A percentile compares a stretch with the other conserved stretches of the same genome.
phyloP scores from a whole-genome alignment of 1,140 invertebrate species.

The Aphaenogaster ashmeadi region DNA sequence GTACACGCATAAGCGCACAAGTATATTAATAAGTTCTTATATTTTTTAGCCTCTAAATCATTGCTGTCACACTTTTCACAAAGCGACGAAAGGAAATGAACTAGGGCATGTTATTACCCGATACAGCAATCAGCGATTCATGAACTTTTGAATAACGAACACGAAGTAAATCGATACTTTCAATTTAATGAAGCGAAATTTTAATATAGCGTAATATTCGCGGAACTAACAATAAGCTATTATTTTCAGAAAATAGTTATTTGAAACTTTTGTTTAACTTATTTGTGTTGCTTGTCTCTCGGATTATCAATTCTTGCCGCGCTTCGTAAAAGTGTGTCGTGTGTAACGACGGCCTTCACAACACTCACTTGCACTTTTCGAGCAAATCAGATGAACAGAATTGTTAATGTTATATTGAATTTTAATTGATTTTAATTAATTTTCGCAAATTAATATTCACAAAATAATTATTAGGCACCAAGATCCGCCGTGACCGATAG shows the following conservation, averaged over 20 bases:
- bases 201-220: neutral
- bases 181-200: slow-evolving; percentile 18
- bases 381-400: neutral
- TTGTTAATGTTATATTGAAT: neutral
- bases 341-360: neutral
- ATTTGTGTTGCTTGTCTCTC: neutral
- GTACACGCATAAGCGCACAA: neutral
- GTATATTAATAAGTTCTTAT: neutral
- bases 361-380: neutral
- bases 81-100: neutral
- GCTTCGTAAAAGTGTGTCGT: slow-evolving; percentile 1
- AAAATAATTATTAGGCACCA: no score
- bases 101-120: neutral
- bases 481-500: no score
- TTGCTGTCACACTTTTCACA: neutral
- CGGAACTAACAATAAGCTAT: neutral
- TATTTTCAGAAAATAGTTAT: slow-evolving; percentile 11
- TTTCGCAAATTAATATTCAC: neutral
- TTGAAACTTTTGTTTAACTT: neutral
- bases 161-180: neutral
- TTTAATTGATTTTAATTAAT: neutral
- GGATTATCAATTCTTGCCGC: slow-evolving; percentile 27
- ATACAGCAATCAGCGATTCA: neutral
- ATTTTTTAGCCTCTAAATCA: neutral
- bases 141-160: neutral